Base-by-base conservation (phyloP, 2,888 invertebrate species). In the Rotaria sp. region DNA sequence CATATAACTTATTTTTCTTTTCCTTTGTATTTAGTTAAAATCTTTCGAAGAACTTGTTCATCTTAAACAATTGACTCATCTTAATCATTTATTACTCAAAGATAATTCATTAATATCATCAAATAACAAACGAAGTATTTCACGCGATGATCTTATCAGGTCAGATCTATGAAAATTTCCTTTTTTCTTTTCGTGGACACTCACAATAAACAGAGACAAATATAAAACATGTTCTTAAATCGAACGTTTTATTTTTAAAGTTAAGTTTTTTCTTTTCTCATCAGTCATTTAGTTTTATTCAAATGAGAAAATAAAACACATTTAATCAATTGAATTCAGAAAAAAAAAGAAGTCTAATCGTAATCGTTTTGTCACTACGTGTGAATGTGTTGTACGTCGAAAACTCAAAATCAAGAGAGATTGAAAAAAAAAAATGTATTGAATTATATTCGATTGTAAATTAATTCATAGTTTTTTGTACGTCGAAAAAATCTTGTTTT, bases 91-190 rank as follows among this genome's bases (percentile, higher is more conserved):
- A 41, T 45, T 10, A 45, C n/a, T 80, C 0, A 80, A 45, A 80
- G 80, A 80, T 7, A 80, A 80, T 80, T n/a, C 45, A 80, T 13
- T 80, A 13, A 26, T 45, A 26, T 80, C 45, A n/a, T 2, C 45
- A 80, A 45, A 80, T 3, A 80, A 80, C 26, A 26, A 5, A 35
- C 67, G 67, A 35, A 38, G 21, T 67, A 13, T 35, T 7, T 67
- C 67, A 15, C 67, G 18, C 4, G 45, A 80, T 18, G 80, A 80
- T 45, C n/a, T 80, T n/a, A 80, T 80, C 80, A 80, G 80, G 80
- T 80, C 45, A 45, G 80, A 80, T 80, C 80, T 45, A 80, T 4
- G 3, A 41, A 67, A 67, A 26, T 67, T 67, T 67, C 38, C 8
- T 35, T 35, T 35, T 67, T 67, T 26, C 13, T 35, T 11, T 67